Conservation (phyloP, 2,888 invertebrate species). For the Agrochola lychnidis region DNA sequence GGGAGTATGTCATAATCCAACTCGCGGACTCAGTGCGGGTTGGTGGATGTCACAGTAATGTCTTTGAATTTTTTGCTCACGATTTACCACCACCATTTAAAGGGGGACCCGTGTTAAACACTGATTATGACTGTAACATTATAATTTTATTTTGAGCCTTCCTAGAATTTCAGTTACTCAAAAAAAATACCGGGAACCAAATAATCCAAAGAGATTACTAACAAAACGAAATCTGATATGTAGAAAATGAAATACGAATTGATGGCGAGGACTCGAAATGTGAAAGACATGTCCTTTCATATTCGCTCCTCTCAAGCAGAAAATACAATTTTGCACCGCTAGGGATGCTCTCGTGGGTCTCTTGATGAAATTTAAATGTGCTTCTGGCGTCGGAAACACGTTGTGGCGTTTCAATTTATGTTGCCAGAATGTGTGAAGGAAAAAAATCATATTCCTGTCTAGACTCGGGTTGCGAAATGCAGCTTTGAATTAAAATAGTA, state of each 20-base stretch:
- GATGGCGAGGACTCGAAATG: constrained; percentile 60
- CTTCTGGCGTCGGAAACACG: constrained; percentile 68
- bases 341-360: constrained; percentile 71
- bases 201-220: constrained; percentile 55
- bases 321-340: constrained; percentile 78
- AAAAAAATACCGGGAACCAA: constrained; percentile 13
- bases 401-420: constrained; percentile 80
- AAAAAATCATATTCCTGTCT: constrained; percentile 44
- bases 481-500: constrained; percentile 14
- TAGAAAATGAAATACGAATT: constrained; percentile 67
- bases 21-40: not conserved
- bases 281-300: constrained; percentile 70
- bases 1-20: not conserved
- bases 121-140: not conserved
- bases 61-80: too few species aligned
- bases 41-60: too few species aligned
- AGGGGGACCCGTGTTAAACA: not conserved
- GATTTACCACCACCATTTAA: not conserved
- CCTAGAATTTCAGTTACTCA: not conserved
- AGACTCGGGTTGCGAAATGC: constrained; percentile 29
- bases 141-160: not conserved
- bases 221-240: constrained; percentile 65
- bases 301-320: constrained; percentile 74
- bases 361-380: constrained; percentile 82
- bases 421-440: constrained; percentile 53